These are phyloP conservation scores for Sacculina carcini DNA, from an alignment of 2,888 invertebrate genomes.

Conservation along the genomic window DNA sequence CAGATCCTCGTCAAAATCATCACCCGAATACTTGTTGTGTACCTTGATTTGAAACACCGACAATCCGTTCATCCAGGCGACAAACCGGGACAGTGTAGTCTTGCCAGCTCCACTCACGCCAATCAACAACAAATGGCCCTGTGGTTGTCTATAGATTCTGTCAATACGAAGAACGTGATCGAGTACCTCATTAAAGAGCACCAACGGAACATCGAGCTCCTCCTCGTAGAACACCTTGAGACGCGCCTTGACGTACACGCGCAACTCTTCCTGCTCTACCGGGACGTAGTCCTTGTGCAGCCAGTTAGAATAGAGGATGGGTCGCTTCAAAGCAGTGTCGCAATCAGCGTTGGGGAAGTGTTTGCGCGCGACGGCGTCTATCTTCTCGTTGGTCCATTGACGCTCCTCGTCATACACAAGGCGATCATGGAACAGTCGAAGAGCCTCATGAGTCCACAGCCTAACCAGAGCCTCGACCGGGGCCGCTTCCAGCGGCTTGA, in stretches of 20 bases:
- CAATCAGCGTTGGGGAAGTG: conserved; percentile 76
- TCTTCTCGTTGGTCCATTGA: conserved; percentile 93
- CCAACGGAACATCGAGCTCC: conserved; percentile 90
- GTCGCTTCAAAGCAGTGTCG: conserved; percentile 62
- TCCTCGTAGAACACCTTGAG: conserved; percentile 98
- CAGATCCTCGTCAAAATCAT: conserved; percentile 96
- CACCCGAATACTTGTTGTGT: conserved; percentile 95
- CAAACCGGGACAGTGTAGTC: conserved; percentile 93
- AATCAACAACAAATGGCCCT: conserved; percentile 87
- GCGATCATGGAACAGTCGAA: conserved; percentile 75
- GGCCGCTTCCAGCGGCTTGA: conserved; percentile 71
- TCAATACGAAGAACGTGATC: conserved; percentile 97
- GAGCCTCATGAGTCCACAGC: conserved; percentile 97
- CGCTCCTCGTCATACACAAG: conserved; percentile 83
- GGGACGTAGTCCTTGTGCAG: conserved; percentile 92
- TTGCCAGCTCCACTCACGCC: conserved; percentile 98
- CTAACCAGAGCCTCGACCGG: conserved; percentile 81
- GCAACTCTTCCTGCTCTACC: conserved; percentile 72
- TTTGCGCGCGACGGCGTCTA: conserved; percentile 62
- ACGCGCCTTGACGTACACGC: conserved; percentile 89
- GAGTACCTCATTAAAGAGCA: conserved; percentile 95
- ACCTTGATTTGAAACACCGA: conserved; percentile 98
- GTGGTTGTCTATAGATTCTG: conserved; percentile 94
- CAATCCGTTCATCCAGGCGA: conserved; percentile 99
- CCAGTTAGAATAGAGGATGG: conserved; percentile 98